These are phyloP conservation scores for Leptodactylus fuscus DNA, from an alignment of 2,113 vertebrate genomes.

Conservation along the genomic window DNA sequence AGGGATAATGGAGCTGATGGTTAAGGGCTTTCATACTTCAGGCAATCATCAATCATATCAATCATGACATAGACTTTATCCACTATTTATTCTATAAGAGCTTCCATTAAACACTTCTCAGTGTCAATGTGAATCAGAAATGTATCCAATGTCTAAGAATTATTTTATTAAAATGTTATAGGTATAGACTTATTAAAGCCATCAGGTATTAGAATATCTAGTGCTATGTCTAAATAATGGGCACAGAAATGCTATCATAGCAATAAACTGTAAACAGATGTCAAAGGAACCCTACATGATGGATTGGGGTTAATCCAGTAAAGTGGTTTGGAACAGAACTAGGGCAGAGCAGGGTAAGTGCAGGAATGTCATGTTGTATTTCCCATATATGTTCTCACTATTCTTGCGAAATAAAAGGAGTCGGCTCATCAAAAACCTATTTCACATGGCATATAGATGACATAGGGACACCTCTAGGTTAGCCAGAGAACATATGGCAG, in stretches of 20 bases:
- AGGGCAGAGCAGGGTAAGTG: not conserved
- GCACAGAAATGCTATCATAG: not conserved
- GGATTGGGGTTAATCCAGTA: not conserved
- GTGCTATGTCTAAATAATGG: not conserved
- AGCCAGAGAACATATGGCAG: too few species aligned
- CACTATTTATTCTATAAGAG: not conserved
- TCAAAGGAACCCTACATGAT: not conserved
- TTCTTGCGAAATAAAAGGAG: not conserved
- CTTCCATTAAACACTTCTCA: not conserved
- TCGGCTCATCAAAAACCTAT: not conserved
- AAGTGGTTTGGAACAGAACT: not conserved
- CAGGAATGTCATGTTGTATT: not conserved
- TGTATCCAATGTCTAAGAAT: not conserved
- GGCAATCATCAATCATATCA: constrained; percentile 45
- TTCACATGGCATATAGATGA: not conserved
- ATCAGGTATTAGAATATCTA: not conserved
- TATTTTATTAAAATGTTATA: not conserved
- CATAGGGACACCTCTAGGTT: too few species aligned
- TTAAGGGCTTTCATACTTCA: not conserved
- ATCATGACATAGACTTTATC: not conserved
- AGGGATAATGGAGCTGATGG: constrained; percentile 8
- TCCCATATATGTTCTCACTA: not conserved
- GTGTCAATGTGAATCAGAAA: not conserved
- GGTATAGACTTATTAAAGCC: not conserved
- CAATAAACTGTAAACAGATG: constrained; percentile 21